phyloP scores from a whole-genome alignment of 2,797 vertebrate genomes.

The Yasuhikotakia modesta region DNA sequence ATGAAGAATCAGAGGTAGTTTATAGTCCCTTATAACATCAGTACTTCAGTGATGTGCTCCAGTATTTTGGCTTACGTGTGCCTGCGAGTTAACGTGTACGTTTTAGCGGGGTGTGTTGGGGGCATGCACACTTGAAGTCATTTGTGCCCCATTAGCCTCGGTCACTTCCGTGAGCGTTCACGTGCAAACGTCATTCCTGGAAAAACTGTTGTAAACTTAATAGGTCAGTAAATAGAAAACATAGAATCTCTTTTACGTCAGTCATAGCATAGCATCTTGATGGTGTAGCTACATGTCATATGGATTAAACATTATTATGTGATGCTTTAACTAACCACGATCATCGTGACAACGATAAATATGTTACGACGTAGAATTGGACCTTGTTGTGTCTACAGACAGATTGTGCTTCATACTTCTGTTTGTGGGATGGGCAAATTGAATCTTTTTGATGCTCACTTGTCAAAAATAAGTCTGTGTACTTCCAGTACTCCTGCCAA shows the following conservation, averaged over 20 bases:
- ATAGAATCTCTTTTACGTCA: conserved; percentile 70
- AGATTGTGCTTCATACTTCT: conserved; percentile 66
- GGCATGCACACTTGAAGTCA: conserved; percentile 64
- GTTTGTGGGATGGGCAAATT: conserved; percentile 68
- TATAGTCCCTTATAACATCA: conserved; percentile 45
- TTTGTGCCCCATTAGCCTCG: conserved; percentile 60
- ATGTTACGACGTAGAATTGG: conserved; percentile 67
- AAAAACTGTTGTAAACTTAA: conserved; percentile 66
- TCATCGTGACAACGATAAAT: conserved; percentile 57
- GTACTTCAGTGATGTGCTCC: conserved; percentile 53
- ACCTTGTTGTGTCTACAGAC: conserved; percentile 73
- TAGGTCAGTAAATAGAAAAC: conserved; percentile 73
- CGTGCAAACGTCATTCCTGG: conserved; percentile 70
- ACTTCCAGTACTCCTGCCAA: conserved; percentile 71
- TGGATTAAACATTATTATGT: conserved; percentile 70
- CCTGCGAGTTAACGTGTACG: conserved; percentile 45
- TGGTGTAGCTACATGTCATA: conserved; percentile 66
- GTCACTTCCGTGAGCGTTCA: conserved; percentile 71
- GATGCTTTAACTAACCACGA: conserved; percentile 66
- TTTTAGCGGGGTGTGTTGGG: conserved; percentile 55
- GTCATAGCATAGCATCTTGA: conserved; percentile 64
- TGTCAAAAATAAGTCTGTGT: conserved; percentile 72
- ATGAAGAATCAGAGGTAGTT: conserved; percentile 61
- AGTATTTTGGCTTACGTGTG: conserved; percentile 54
- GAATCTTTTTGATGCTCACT: conserved; percentile 71